These are phyloP conservation scores for Calliopum simillimum DNA, from an alignment of 2,888 invertebrate genomes.

Conservation along the genomic window DNA sequence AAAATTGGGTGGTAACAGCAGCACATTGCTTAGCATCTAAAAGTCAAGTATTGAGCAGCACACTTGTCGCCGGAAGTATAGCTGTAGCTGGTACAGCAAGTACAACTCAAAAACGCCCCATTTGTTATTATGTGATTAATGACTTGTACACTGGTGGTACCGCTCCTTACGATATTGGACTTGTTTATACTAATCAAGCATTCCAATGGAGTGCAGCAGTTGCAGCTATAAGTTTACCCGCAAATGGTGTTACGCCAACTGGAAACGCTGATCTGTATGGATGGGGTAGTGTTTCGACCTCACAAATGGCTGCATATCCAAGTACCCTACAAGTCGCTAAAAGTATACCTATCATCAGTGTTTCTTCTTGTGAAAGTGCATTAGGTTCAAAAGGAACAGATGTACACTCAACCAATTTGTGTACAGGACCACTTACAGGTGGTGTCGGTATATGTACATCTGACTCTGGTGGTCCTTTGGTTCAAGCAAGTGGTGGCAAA, in stretches of 20 bases:
- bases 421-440: conserved; percentile 61
- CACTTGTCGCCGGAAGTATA: conserved; percentile 59
- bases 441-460: conserved; percentile 60
- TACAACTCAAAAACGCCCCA: conserved; percentile 55
- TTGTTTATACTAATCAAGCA: conserved; percentile 57
- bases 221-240: conserved; percentile 53
- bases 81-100: conserved; percentile 54
- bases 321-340: conserved; percentile 56
- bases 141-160: conserved; percentile 60
- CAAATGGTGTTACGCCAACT: conserved; percentile 46
- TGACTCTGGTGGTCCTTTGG: conserved; percentile 64
- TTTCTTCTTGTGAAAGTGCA: conserved; percentile 52
- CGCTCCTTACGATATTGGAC: conserved; percentile 62
- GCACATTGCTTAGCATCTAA: conserved; percentile 60
- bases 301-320: conserved; percentile 50
- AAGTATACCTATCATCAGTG: conserved; percentile 55
- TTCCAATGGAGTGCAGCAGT: conserved; percentile 59
- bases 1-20: conserved; percentile 62
- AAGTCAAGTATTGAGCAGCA: conserved; percentile 52
- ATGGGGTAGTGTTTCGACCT: conserved; percentile 63
- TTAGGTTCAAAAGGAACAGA: conserved; percentile 52
- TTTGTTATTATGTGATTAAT: conserved; percentile 55
- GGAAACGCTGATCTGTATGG: conserved; percentile 60
- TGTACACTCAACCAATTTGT: conserved; percentile 59
- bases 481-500: conserved; percentile 46